These are phyloP conservation scores for Mactromeris polynyma DNA, from an alignment of 2,888 invertebrate species.

Conservation along the genomic window DNA sequence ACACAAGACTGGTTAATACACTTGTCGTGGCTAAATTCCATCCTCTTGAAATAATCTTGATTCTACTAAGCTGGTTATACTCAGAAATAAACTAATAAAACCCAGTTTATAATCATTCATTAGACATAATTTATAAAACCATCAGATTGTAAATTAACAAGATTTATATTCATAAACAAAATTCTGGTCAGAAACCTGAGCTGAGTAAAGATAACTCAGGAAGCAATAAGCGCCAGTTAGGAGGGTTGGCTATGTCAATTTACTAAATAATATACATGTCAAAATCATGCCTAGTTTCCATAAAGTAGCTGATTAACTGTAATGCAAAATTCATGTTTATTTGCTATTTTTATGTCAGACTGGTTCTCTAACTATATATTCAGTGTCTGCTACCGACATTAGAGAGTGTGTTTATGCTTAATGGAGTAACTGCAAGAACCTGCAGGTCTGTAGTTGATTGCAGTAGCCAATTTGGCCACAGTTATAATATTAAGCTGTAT, in stretches of 20 bases:
- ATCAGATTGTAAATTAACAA: constrained; percentile 58
- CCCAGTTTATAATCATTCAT: constrained; percentile 57
- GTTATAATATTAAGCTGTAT: background rate
- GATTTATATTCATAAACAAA: constrained; percentile 63
- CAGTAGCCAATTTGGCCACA: background rate
- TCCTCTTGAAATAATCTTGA: background rate
- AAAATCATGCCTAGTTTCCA: constrained; percentile 58
- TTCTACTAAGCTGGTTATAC: background rate
- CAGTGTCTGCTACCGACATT: constrained; percentile 33
- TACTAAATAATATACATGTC: constrained; percentile 63
- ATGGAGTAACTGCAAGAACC: background rate
- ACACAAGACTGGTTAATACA: background rate
- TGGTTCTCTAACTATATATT: constrained; percentile 9
- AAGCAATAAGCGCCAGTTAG: constrained; percentile 27
- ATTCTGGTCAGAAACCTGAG: constrained; percentile 38
- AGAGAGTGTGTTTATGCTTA: background rate
- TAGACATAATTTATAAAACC: constrained; percentile 59
- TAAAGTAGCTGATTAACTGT: constrained; percentile 59
- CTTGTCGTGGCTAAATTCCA: constrained; percentile 13
- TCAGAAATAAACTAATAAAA: constrained; percentile 26
- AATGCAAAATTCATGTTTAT: constrained; percentile 68
- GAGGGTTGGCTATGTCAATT: constrained; percentile 45
- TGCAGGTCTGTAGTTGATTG: background rate
- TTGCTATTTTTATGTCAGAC: constrained; percentile 51
- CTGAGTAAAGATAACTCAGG: constrained; percentile 29